Evolutionary conservation across 2,888 invertebrate species (phyloP), one percentile per base, ranked within the genome.

Genomic region (Eledona agricola): DNA sequence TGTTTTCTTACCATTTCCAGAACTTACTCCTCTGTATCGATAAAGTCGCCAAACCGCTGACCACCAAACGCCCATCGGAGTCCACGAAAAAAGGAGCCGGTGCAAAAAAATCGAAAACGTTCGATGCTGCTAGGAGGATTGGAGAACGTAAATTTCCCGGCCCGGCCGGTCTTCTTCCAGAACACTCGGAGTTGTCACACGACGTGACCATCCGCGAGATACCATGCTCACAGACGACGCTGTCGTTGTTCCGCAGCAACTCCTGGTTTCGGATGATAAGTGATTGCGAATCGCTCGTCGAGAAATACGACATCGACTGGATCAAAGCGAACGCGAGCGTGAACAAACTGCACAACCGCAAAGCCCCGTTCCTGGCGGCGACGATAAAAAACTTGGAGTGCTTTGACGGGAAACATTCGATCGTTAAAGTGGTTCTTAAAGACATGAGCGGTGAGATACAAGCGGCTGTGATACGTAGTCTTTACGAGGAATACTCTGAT

Each of bases 281-380:
- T 23, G 72, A 72, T 55, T 63, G 54, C 38, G 34, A 38, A 12
- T 10, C n/a, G 2, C 16, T 34, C 1, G 3, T 22, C 4, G 66
- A 68, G 12, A 65, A 63, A 52, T 73, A 70, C 46, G 70, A 67
- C 42, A 72, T 74, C 31, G 59, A 61, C 3, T 73, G 72, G 72
- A 69, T 72, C 23, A 71, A 72, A 57, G 56, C 55, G 12, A 62
- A 63, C 22, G 66, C 66, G 0, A 49, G 45, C 12, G 42, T 40
- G 6, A 67, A 66, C 29, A 59, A 65, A 45, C 53, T 70, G 15
- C 47, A 43, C 2, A 66, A 67, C 35, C 64, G 67, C 26, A 72
- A 71, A 55, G 68, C 66, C 1, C 73, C 74, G 3, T 73, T 73
- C 63, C 58, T 74, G 43, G 72, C 69, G 6, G 72, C 70, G 7